Evolutionary conservation across 2,113 vertebrate genomes (phyloP).

Genomic region (Tetrao urogallus): DNA sequence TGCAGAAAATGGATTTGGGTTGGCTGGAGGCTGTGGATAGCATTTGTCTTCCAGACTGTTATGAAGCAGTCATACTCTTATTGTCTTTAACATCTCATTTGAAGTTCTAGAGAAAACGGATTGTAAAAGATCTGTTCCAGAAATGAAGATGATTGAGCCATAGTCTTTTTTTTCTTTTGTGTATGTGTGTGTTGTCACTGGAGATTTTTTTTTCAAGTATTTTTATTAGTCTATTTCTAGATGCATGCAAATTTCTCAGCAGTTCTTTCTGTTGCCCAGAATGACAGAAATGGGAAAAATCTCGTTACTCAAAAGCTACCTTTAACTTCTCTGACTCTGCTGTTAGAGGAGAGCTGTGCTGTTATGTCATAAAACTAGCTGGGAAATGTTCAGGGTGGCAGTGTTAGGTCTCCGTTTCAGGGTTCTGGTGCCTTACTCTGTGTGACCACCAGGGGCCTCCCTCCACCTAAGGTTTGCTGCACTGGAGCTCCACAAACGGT

Average conservation of each 20-base stretch:
- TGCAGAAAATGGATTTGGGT: not conserved
- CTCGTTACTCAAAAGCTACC: not conserved
- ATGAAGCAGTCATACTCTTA: not conserved
- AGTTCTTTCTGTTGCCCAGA: not conserved
- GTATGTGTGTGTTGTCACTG: too few species aligned
- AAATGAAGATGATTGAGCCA: not conserved
- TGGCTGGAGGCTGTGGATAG: not conserved
- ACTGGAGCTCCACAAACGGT: not conserved
- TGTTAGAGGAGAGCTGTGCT: not conserved
- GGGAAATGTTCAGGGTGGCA: not conserved
- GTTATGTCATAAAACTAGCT: not conserved
- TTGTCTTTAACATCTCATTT: not conserved
- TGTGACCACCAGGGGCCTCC: not conserved
- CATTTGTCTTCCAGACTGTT: not conserved
- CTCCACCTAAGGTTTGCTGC: not conserved
- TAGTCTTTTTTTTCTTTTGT: too few species aligned
- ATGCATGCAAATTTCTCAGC: not conserved
- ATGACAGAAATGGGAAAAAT: not conserved
- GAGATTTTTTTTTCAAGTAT: too few species aligned
- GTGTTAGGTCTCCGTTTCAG: fast-evolving
- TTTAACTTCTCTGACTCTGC: not conserved
- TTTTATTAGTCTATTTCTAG: too few species aligned
- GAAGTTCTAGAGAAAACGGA: not conserved
- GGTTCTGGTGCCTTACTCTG: not conserved
- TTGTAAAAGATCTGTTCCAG: not conserved